Percentiles rank a stretch among this genome's conserved stretches.
Conservation (phyloP, 23 tunicate species). For the Styela clava region DNA sequence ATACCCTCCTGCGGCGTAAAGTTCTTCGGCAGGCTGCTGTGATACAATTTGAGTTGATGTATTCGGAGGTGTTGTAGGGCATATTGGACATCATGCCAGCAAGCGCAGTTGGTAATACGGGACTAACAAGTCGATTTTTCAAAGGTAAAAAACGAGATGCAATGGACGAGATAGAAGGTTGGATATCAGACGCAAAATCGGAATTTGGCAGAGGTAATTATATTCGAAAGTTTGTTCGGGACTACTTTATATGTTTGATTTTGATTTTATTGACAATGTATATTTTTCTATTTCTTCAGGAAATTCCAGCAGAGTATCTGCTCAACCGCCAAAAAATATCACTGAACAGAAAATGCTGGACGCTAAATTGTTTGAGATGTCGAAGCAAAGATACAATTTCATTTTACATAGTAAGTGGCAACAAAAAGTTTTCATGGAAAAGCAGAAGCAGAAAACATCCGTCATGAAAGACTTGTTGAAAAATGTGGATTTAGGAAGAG, state of each 20-base stretch:
- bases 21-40: too few species aligned
- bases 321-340: conserved; percentile 79
- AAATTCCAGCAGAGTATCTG: conserved; percentile 48
- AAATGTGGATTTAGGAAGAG: conserved; percentile 65
- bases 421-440: conserved; percentile 68
- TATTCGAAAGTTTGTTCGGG: too few species aligned
- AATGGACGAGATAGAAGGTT: conserved; percentile 60
- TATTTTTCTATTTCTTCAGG: conserved; percentile 23
- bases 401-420: conserved; percentile 82
- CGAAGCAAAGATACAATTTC: conserved; percentile 76
- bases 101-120: neutral
- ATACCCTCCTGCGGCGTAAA: too few species aligned
- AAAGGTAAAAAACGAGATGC: conserved; percentile 77
- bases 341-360: conserved; percentile 89
- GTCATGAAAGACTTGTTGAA: conserved; percentile 71
- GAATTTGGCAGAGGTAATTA: conserved; percentile 49
- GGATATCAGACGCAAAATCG: conserved; percentile 56
- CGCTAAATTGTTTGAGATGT: conserved; percentile 73
- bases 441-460: conserved; percentile 66
- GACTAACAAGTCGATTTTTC: conserved; percentile 39
- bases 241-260: too few species aligned
- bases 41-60: too few species aligned
- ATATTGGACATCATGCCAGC: neutral
- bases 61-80: neutral
- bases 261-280: too few species aligned